Conservation (phyloP, 2,113 vertebrate species). For the Pica pica region DNA sequence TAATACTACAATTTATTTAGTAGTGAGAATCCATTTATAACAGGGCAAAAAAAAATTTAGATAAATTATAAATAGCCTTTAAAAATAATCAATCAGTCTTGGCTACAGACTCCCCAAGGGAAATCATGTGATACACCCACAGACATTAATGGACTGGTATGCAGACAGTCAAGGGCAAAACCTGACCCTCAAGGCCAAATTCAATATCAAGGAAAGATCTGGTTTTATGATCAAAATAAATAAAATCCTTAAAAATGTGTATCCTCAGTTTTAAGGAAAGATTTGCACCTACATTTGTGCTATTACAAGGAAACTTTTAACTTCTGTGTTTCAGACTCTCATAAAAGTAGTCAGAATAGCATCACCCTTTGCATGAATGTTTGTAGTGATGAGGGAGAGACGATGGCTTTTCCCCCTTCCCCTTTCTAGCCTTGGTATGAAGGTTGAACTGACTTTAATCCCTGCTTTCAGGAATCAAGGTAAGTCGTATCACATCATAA, state of each 20-base stretch:
- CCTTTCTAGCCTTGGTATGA: neutral
- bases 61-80: neutral
- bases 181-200: neutral
- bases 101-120: neutral
- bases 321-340: neutral
- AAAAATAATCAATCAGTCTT: neutral
- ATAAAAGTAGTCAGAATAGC: neutral
- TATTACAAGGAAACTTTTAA: neutral
- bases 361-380: neutral
- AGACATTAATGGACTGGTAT: fast-evolving
- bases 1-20: neutral
- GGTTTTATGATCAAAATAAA: neutral
- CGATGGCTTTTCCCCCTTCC: neutral
- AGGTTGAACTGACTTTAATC: neutral
- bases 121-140: neutral
- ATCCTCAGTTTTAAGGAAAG: neutral
- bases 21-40: neutral
- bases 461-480: neutral
- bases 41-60: no score
- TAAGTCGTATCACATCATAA: neutral
- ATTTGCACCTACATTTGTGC: neutral
- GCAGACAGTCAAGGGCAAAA: neutral
- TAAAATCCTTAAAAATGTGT: neutral
- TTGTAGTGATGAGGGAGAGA: neutral
- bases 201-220: neutral